Evolutionary conservation across 2,888 invertebrate genomes (phyloP).

Genomic region (Lutraria lutraria): DNA sequence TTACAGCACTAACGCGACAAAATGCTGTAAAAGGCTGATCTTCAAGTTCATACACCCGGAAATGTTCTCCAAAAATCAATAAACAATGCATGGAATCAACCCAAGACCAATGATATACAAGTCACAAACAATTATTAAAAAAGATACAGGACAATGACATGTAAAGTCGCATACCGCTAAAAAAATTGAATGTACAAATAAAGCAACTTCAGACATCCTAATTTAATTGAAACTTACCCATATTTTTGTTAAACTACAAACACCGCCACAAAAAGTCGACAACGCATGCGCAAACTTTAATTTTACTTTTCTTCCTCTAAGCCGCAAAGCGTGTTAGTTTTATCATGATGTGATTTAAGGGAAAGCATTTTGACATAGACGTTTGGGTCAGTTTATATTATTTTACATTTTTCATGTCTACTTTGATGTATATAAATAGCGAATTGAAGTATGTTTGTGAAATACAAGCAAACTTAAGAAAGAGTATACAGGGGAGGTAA

Average conservation of each 20-base stretch:
- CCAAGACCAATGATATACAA: not conserved
- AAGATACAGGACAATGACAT: no score
- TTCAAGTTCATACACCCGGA: slow-evolving; percentile 39
- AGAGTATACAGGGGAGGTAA: slow-evolving; percentile 26
- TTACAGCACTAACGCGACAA: no score
- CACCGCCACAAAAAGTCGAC: slow-evolving; percentile 54
- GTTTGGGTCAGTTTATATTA: not conserved
- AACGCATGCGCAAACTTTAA: slow-evolving; percentile 57
- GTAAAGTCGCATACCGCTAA: no score
- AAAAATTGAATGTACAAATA: no score
- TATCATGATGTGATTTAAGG: not conserved
- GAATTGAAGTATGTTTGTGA: not conserved
- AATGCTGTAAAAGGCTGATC: no score
- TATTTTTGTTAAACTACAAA: slow-evolving; percentile 51
- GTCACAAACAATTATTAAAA: not conserved
- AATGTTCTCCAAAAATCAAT: slow-evolving; percentile 40
- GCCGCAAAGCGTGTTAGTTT: not conserved
- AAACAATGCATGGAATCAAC: slow-evolving; percentile 6
- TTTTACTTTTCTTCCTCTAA: slow-evolving; percentile 20
- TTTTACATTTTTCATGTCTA: not conserved
- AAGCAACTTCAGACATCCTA: not conserved
- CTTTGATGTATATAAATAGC: not conserved
- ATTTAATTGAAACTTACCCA: slow-evolving; percentile 58
- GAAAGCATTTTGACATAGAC: not conserved
- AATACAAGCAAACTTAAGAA: not conserved